phyloP scores from a whole-genome alignment of 1,140 invertebrate genomes.

The Aporrectodea caliginosa region DNA sequence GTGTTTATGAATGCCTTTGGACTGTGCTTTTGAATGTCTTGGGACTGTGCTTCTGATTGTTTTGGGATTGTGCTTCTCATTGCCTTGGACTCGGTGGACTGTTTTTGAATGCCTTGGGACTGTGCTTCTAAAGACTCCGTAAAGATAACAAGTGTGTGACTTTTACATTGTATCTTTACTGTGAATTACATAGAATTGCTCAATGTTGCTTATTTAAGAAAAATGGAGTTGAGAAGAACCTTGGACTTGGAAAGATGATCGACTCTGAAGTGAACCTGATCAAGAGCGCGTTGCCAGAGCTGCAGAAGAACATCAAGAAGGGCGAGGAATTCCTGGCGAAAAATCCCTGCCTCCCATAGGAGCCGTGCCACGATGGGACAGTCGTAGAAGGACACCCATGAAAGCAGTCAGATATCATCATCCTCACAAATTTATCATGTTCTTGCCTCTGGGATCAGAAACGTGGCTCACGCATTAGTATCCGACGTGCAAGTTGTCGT shows the following conservation, averaged over 20 bases:
- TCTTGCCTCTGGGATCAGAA: neutral
- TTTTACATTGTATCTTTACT: neutral
- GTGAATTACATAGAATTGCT: too few species aligned
- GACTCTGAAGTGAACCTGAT: slow-evolving; percentile 81
- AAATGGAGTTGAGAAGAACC: slow-evolving; percentile 88
- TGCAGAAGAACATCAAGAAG: slow-evolving; percentile 92
- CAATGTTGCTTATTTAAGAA: slow-evolving; percentile 61
- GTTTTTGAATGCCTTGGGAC: neutral
- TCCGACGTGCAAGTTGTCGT: neutral
- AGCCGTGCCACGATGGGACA: too few species aligned
- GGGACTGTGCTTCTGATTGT: neutral
- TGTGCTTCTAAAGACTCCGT: neutral
- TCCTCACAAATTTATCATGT: neutral
- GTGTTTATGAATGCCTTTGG: too few species aligned
- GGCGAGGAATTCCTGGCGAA: slow-evolving; percentile 71
- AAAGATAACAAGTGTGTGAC: neutral
- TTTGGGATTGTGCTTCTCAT: neutral
- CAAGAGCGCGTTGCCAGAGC: slow-evolving; percentile 84
- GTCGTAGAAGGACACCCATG: too few species aligned
- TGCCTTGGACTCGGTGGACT: neutral
- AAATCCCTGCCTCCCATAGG: slow-evolving; percentile 11
- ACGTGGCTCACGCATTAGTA: neutral
- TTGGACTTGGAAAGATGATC: slow-evolving; percentile 84
- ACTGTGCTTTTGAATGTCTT: too few species aligned
- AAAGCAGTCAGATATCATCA: neutral